A percentile compares a stretch with the other conserved stretches of the same genome.
Conservation (phyloP, 2,113 vertebrate species). For the Corythornis madagascariensis region DNA sequence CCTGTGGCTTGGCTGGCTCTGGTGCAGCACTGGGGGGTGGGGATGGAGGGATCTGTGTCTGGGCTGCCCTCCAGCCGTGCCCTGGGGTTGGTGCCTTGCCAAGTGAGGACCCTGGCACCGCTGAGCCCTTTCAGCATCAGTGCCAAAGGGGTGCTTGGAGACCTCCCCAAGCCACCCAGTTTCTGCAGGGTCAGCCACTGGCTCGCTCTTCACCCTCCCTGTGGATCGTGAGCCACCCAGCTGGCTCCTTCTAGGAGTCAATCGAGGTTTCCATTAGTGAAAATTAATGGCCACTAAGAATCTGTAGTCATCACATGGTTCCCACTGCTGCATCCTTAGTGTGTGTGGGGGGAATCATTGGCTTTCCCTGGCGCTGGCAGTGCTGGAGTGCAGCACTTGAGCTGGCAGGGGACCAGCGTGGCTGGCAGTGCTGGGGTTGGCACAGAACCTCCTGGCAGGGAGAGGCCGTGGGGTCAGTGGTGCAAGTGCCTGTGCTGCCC, state of each 20-base stretch:
- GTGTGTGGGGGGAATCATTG: not conserved
- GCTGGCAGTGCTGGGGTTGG: not conserved
- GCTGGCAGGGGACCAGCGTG: not conserved
- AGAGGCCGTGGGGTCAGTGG: not conserved
- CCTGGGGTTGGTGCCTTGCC: not conserved
- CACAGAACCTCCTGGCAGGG: not conserved
- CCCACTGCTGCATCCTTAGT: not conserved
- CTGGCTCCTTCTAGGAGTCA: not conserved
- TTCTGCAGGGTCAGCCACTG: not conserved
- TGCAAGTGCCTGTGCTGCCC: not conserved
- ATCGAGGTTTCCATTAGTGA: not conserved
- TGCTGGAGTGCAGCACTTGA: not conserved
- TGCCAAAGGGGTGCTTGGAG: rapidly evolving
- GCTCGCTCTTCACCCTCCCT: rapidly evolving
- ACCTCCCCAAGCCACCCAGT: rapidly evolving
- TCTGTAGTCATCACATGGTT: not conserved
- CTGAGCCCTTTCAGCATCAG: not conserved
- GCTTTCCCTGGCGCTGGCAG: not conserved
- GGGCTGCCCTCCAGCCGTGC: not conserved
- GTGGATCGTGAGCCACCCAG: rapidly evolving
- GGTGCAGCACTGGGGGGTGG: not conserved
- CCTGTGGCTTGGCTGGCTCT: not conserved
- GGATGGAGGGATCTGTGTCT: too few species aligned
- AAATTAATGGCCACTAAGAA: not conserved
- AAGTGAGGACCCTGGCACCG: not conserved